These are phyloP conservation scores for Notolabrus celidotus DNA, from an alignment of 2,797 vertebrate species.

Conservation along the genomic window DNA sequence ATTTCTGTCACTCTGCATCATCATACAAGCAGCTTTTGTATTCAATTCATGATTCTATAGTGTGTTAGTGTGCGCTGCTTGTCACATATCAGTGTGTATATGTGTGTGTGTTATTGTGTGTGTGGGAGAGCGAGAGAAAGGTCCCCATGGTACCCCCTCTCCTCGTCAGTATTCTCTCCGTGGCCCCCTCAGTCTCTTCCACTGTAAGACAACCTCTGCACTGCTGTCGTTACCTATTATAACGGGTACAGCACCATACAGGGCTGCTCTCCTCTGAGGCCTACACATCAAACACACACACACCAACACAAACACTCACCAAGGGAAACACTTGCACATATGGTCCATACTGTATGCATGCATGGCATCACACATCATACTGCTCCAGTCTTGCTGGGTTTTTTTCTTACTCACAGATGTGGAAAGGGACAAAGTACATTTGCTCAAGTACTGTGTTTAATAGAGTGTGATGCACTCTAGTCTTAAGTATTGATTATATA, in stretches of 20 bases:
- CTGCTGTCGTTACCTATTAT: conserved; percentile 63
- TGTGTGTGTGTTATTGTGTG: conserved; percentile 11
- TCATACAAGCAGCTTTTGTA: conserved; percentile 3
- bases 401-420: not conserved
- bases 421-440: not conserved
- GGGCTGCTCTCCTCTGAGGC: conserved; percentile 42
- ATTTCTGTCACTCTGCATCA: conserved; percentile 35
- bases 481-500: not conserved
- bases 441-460: not conserved
- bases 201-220: conserved; percentile 54
- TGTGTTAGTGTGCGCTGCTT: not conserved
- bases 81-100: conserved; percentile 2
- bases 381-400: conserved; percentile 13
- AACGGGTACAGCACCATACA: conserved; percentile 45
- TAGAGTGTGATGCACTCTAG: not conserved
- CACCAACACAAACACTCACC: conserved; percentile 15
- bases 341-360: conserved; percentile 35
- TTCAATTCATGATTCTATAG: not conserved
- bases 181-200: conserved; percentile 26
- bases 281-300: conserved; percentile 44
- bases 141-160: conserved; percentile 18
- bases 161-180: conserved; percentile 57
- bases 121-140: not conserved
- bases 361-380: conserved; percentile 28
- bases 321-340: conserved; percentile 33